phyloP scores from a whole-genome alignment of 2,797 vertebrate species.

The Anniella stebbinsi region DNA sequence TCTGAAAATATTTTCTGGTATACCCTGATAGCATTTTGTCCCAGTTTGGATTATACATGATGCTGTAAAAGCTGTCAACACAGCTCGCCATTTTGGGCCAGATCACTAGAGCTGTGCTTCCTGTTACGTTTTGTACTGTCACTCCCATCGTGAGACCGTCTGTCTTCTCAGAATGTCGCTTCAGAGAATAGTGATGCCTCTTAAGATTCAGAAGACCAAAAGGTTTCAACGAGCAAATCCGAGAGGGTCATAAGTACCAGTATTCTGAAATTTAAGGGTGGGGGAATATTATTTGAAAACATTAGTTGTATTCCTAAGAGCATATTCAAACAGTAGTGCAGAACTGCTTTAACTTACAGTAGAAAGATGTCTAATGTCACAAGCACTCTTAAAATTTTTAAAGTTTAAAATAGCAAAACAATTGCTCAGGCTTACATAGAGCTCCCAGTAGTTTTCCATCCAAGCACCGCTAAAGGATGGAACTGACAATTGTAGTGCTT shows the following conservation, averaged over 20 bases:
- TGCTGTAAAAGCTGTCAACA: conserved; percentile 89
- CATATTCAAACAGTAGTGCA: background rate
- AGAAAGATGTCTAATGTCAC: background rate
- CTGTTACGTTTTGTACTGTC: conserved; percentile 85
- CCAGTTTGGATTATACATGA: conserved; percentile 93
- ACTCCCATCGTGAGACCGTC: conserved; percentile 79
- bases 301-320: background rate
- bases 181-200: background rate
- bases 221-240: background rate
- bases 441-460: background rate
- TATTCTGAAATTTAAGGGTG: conserved; percentile 54
- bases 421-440: background rate
- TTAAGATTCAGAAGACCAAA: background rate
- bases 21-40: conserved; percentile 86
- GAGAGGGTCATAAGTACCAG: background rate
- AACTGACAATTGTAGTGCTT: background rate
- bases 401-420: background rate
- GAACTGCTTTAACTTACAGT: background rate
- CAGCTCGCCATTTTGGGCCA: conserved; percentile 85
- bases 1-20: conserved; percentile 86
- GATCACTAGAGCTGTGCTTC: conserved; percentile 84
- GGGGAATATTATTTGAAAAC: background rate
- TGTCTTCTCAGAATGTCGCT: rapidly evolving
- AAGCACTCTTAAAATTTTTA: background rate
- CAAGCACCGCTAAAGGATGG: background rate